These are phyloP conservation scores for Cephus cinctus DNA, from an alignment of 1,140 invertebrate species.

Conservation along the genomic window DNA sequence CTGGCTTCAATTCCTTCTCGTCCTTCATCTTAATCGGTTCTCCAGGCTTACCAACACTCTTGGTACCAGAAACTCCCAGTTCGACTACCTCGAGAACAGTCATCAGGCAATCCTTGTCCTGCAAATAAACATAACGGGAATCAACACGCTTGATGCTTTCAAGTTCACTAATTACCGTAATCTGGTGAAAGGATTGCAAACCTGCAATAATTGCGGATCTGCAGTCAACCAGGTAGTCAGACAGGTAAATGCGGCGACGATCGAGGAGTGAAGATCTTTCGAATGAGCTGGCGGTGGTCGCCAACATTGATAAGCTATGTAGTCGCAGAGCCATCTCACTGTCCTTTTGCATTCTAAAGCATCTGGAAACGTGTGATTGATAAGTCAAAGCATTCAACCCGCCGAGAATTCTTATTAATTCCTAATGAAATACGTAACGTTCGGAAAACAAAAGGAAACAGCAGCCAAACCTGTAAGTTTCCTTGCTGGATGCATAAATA, in stretches of 20 bases:
- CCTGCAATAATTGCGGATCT: conserved; percentile 77
- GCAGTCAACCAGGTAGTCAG: conserved; percentile 90
- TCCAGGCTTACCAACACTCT: conserved; percentile 82
- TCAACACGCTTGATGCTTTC: not conserved
- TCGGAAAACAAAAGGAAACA: too few species aligned
- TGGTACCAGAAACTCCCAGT: conserved; percentile 94
- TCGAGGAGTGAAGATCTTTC: conserved; percentile 96
- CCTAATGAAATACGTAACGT: too few species aligned
- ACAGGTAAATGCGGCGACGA: conserved; percentile 92
- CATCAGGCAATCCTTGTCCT: conserved; percentile 89
- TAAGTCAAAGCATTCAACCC: too few species aligned
- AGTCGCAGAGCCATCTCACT: conserved; percentile 98
- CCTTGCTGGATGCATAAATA: conserved; percentile 44
- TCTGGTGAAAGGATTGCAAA: conserved; percentile 24
- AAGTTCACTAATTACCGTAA: too few species aligned
- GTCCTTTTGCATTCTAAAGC: conserved; percentile 85
- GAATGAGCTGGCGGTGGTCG: conserved; percentile 94
- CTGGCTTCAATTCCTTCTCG: conserved; percentile 93
- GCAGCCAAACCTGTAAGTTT: conserved; percentile 47
- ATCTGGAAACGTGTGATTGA: conserved; percentile 61
- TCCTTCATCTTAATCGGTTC: conserved; percentile 91
- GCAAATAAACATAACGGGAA: conserved; percentile 1
- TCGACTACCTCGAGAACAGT: conserved; percentile 96
- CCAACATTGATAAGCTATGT: conserved; percentile 94
- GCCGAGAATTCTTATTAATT: too few species aligned